phyloP scores from a whole-genome alignment of 2,888 invertebrate species.

The Rotaria socialis region DNA sequence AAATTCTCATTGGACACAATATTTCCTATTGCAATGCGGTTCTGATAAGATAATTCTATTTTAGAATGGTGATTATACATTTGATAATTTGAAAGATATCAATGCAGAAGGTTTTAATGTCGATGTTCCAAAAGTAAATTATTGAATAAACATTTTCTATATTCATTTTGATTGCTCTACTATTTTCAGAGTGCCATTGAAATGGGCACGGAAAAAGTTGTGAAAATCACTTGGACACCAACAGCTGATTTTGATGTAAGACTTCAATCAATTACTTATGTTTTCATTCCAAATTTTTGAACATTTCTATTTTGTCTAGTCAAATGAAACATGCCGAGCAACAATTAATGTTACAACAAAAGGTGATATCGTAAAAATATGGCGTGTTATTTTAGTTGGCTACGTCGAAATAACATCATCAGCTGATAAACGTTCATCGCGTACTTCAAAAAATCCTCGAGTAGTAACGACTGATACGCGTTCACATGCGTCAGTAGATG shows the following conservation, averaged over 20 bases:
- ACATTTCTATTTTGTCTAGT: background rate
- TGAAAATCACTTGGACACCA: conserved; percentile 58
- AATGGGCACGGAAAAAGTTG: conserved; percentile 54
- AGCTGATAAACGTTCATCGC: background rate
- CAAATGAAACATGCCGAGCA: conserved; percentile 17
- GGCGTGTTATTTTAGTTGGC: conserved; percentile 13
- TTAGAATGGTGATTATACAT: conserved; percentile 59
- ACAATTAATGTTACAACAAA: background rate
- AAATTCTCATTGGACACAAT: background rate
- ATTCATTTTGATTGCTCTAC: background rate
- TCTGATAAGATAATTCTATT: conserved; percentile 45
- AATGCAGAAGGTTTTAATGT: conserved; percentile 55
- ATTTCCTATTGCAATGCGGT: background rate
- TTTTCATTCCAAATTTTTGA: background rate
- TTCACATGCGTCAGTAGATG: background rate
- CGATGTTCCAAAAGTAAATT: conserved; percentile 55
- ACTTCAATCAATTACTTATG: background rate
- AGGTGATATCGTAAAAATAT: background rate
- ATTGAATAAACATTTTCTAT: background rate
- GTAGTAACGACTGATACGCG: background rate
- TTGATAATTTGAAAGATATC: conserved; percentile 54
- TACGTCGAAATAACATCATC: background rate
- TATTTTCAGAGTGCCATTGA: conserved; percentile 55
- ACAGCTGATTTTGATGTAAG: conserved; percentile 57
- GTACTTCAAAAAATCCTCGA: background rate